A percentile compares a stretch with the other conserved stretches of the same genome.
Conservation (phyloP, 64 coral and sea anemone genomes). For the Cladopsammia gracilis region DNA sequence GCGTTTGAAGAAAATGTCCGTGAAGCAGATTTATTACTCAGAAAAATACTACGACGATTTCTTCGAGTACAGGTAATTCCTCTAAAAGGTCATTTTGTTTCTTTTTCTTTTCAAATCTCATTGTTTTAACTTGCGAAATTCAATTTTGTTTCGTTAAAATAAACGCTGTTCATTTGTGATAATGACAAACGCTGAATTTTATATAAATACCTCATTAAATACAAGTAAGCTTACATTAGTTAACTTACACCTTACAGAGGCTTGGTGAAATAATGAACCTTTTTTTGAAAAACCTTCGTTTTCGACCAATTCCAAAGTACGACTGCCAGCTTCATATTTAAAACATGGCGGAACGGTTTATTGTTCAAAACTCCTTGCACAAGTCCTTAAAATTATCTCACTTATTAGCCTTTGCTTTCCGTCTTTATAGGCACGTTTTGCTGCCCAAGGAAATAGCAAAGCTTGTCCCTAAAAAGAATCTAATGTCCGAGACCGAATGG, state of each 20-base stretch:
- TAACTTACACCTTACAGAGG: too few species aligned
- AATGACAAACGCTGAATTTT: too few species aligned
- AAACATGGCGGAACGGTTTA: too few species aligned
- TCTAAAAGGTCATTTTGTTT: background rate
- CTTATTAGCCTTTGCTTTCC: background rate
- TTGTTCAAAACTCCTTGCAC: too few species aligned
- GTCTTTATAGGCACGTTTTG: slow-evolving; percentile 58
- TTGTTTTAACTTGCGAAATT: background rate
- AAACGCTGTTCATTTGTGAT: too few species aligned
- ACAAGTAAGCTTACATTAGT: too few species aligned
- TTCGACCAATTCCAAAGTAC: too few species aligned
- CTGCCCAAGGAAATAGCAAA: slow-evolving; percentile 60
- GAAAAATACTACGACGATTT: slow-evolving; percentile 81
- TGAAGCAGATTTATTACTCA: slow-evolving; percentile 81
- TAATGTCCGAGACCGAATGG: slow-evolving; percentile 83
- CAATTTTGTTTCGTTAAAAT: background rate
- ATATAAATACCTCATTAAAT: too few species aligned
- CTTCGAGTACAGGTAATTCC: slow-evolving; percentile 81
- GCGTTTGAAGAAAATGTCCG: slow-evolving; percentile 44
- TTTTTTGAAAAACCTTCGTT: too few species aligned
- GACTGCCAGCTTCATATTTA: too few species aligned
- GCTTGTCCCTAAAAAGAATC: slow-evolving; percentile 49
- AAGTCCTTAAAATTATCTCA: background rate
- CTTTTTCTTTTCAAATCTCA: background rate
- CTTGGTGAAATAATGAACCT: too few species aligned